Evolutionary conservation across 2,113 vertebrate species (phyloP).

Genomic region (Limanda limanda): DNA sequence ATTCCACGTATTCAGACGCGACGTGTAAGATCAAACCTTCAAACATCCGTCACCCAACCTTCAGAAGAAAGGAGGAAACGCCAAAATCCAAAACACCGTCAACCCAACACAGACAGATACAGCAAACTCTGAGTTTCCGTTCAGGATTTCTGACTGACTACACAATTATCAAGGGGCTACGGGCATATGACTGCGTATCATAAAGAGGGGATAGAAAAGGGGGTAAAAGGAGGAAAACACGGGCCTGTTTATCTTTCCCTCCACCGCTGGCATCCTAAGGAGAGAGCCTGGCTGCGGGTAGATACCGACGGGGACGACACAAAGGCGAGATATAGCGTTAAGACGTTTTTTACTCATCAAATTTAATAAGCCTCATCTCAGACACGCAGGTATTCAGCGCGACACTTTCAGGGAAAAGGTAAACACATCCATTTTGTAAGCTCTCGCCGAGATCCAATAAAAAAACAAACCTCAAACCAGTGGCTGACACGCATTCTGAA

Average conservation of each 20-base stretch:
- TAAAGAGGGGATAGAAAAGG: constrained; percentile 40
- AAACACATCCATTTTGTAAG: constrained; percentile 82
- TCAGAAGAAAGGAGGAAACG: constrained; percentile 58
- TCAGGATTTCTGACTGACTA: constrained; percentile 73
- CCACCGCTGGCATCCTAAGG: constrained; percentile 51
- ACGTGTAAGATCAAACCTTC: constrained; percentile 72
- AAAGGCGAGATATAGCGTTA: constrained; percentile 79
- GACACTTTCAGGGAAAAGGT: constrained; percentile 66
- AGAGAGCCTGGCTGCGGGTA: constrained; percentile 70
- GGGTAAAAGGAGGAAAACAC: constrained; percentile 53
- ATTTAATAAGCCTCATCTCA: constrained; percentile 83
- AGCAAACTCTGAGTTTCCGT: constrained; percentile 49
- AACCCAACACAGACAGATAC: constrained; percentile 57
- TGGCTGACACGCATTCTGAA: constrained; percentile 77
- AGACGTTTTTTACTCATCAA: constrained; percentile 79
- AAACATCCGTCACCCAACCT: constrained; percentile 65
- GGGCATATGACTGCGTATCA: constrained; percentile 59
- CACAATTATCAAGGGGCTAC: constrained; percentile 72
- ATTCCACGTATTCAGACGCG: constrained; percentile 60
- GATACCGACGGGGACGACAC: constrained; percentile 68
- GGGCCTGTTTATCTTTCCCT: constrained; percentile 76
- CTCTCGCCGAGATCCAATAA: constrained; percentile 52
- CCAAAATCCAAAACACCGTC: constrained; percentile 56
- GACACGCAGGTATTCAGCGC: constrained; percentile 76
- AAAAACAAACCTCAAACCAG: constrained; percentile 60